Evolutionary conservation across 2,797 vertebrate species (phyloP).

Genomic region (Gambusia yucatana): DNA sequence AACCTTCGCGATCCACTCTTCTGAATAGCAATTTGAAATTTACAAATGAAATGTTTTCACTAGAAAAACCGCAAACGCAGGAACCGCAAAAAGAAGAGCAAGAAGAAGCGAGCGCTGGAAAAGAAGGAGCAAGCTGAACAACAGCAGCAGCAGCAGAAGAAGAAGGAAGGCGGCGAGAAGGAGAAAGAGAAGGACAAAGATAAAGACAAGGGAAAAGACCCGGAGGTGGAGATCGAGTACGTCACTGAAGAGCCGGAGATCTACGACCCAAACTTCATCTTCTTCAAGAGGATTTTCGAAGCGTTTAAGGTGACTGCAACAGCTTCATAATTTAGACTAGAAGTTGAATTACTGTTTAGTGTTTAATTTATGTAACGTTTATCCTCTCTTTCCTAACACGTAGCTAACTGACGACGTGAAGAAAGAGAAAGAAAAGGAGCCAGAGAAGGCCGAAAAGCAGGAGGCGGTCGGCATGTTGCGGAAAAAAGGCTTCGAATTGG

Average conservation of each 20-base stretch:
- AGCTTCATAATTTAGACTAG: neutral
- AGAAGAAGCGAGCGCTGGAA: conserved; percentile 78
- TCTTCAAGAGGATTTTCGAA: conserved; percentile 94
- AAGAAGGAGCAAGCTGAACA: conserved; percentile 82
- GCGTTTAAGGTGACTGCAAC: conserved; percentile 88
- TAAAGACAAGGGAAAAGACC: conserved; percentile 75
- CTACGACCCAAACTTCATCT: conserved; percentile 92
- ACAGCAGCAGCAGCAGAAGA: conserved; percentile 36
- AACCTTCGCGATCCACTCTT: neutral
- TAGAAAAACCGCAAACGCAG: conserved; percentile 90
- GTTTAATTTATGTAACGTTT: neutral
- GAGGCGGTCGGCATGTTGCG: conserved; percentile 80
- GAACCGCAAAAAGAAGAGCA: conserved; percentile 91
- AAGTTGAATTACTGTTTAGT: neutral
- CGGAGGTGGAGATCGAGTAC: conserved; percentile 91
- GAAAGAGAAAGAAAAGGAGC: conserved; percentile 94
- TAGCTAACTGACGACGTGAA: conserved; percentile 93
- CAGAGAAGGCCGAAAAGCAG: conserved; percentile 86
- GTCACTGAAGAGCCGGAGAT: conserved; percentile 91
- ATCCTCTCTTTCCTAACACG: fast-evolving
- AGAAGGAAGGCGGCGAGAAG: conserved; percentile 42
- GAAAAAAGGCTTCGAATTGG: conserved; percentile 91
- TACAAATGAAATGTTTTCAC: neutral
- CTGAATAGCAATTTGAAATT: neutral
- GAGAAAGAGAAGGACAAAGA: conserved; percentile 77